Evolutionary conservation across 2,888 invertebrate genomes (phyloP).

Genomic region (Tridacna gigas): DNA sequence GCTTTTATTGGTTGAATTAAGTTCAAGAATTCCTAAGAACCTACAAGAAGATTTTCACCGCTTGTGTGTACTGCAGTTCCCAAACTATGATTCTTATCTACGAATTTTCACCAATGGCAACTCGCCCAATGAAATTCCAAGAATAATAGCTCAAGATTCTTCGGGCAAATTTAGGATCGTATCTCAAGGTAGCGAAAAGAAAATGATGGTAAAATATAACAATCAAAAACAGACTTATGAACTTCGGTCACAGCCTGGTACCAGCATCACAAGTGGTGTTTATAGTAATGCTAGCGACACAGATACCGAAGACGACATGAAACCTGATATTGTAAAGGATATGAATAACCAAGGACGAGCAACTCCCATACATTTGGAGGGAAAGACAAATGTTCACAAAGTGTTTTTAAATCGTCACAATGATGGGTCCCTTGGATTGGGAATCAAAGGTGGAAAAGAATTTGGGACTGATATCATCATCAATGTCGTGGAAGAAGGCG

Average conservation of each 20-base stretch:
- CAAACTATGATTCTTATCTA: conserved; percentile 74
- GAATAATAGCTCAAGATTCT: conserved; percentile 74
- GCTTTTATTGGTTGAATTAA: conserved; percentile 75
- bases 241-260: conserved; percentile 66
- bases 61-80: conserved; percentile 75
- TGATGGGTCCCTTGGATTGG: conserved; percentile 75
- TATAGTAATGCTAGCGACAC: conserved; percentile 68
- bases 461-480: conserved; percentile 75
- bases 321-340: conserved; percentile 40
- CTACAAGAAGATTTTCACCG: conserved; percentile 76
- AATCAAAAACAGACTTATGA: conserved; percentile 66
- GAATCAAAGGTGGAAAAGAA: conserved; percentile 78
- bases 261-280: conserved; percentile 73
- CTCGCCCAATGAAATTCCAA: conserved; percentile 64
- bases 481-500: conserved; percentile 73
- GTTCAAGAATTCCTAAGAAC: conserved; percentile 69
- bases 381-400: conserved; percentile 61
- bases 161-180: conserved; percentile 75
- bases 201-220: conserved; percentile 61
- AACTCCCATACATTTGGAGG: conserved; percentile 59
- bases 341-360: conserved; percentile 29
- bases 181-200: conserved; percentile 72
- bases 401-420: conserved; percentile 72
- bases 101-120: conserved; percentile 71
- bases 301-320: conserved; percentile 57